Evolutionary conservation across 64 coral and sea anemone species (phyloP).

Genomic region (Pachyseris speciosa): DNA sequence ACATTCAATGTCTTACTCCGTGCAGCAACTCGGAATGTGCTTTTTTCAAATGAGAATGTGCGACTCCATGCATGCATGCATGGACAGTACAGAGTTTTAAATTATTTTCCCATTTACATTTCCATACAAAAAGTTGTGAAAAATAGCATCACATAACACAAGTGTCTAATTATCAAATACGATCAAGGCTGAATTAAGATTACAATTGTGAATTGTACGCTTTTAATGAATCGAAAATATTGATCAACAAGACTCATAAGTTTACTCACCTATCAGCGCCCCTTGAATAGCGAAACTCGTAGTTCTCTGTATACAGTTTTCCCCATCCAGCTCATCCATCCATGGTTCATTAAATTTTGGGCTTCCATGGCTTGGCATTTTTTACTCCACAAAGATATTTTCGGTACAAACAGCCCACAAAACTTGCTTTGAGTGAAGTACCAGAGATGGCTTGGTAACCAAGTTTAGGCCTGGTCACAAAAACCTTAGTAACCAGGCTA

Average conservation of each 20-base stretch:
- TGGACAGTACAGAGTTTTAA: no score
- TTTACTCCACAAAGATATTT: not conserved
- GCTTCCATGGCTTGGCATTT: not conserved
- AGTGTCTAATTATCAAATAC: not conserved
- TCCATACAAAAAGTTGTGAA: no score
- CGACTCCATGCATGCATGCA: no score
- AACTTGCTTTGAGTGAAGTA: not conserved
- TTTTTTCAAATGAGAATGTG: no score
- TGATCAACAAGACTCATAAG: not conserved
- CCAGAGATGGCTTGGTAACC: not conserved
- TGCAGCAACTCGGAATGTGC: no score
- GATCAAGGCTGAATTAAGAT: not conserved
- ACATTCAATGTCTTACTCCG: no score
- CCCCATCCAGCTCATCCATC: constrained; percentile 92
- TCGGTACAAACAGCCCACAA: not conserved
- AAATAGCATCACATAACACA: no score
- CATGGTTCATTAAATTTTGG: constrained; percentile 72
- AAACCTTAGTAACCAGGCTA: not conserved
- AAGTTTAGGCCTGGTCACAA: not conserved
- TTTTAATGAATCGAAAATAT: not conserved
- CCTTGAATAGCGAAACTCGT: constrained; percentile 83
- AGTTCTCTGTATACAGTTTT: constrained; percentile 79
- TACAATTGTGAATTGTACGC: not conserved
- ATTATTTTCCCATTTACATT: no score
- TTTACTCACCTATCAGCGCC: constrained; percentile 79